Base-by-base conservation (phyloP, 2,797 vertebrate species). In the Manis crassicaudata region DNA sequence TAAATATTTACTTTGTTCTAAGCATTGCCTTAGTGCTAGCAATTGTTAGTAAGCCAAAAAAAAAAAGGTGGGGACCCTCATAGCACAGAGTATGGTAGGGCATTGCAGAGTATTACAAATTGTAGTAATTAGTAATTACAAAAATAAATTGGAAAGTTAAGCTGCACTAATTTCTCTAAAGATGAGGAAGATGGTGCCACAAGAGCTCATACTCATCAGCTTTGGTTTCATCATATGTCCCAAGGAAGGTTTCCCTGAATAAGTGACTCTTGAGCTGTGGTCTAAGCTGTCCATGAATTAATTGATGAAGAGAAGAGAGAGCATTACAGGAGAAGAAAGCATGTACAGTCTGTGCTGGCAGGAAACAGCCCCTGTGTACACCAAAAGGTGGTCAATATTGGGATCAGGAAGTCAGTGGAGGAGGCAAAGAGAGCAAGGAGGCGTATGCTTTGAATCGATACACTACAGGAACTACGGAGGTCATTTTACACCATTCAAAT, bases 401-500 rank as follows among this genome's bases (percentile, higher is more conserved):
- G 16, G 7, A 25, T 32, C 58, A 25, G 67, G 14, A n/a, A 5
- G 25, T 6, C 40, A 43, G 68, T 4, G 25, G 21, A 12, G 20
- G 3, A 8, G 10, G 14, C 56, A 21, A 9, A n/a, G 83, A 81
- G 10, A 27, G 35, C 10, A 25, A 2, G 1, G 4, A 23, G 0
- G 43, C 40, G 25, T 0, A 7, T 18, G 46, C 13, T 4, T 0
- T 9, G 32, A 56, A 32, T 0, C 0, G 29, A 7, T 0, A 18
- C 23, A 2, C 32, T 6, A 17, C 5, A 16, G 56, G n/a, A 43
- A 32, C 12, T 4, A 6, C 0, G 0, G 0, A 46, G 50, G 43
- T 37, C 14, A 14, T 10, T 62, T n/a, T 29, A 37, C 9, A 76
- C 12, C 25, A 5, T 21, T 46, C 50, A 54, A 40, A 77, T 2